Base-by-base conservation (phyloP, 1,140 invertebrate species). In the Neodiprion pinetum region DNA sequence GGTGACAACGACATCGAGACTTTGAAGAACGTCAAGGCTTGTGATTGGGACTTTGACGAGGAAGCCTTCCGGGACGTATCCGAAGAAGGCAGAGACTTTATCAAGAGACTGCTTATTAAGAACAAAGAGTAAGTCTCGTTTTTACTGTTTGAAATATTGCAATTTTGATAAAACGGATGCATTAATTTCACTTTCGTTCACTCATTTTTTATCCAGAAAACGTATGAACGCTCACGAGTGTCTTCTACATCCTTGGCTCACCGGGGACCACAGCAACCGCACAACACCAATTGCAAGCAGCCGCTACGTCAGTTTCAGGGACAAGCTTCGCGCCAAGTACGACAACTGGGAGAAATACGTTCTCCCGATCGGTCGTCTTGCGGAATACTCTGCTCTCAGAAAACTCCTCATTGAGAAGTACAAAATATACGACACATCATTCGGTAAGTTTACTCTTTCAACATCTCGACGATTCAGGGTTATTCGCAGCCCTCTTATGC, bases 1-100 rank as follows among this genome's bases (percentile, higher is more conserved):
- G 98, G 98, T 47, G 97, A 99, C 85, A 99, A 98, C 84, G 98
- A 99, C 88, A 95, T 99, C 70, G 98, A 99, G 81, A 99, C 98
- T 0, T 87, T 99, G 67, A 98, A 99, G 87, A 99, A 99, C 87
- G 98, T 99, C 0, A 98, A 98, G 87, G 95, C 96, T 28, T 99
- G 98, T 84, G 97, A 99, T 86, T 99, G 98, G 98, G 96, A 98
- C 90, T 99, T 99, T 89, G 97, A 99, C 87, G 94, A 95, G 83
- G 95, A 97, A 85, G 94, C 98, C 21, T 98, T 99, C 89, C 90
- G 93, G 7, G 93, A 94, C 80, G 96, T 99, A 69, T 99, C 98
- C 1, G 96, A 97, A 68, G 96, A 99, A 87, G 99, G 95, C 77
- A 99, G 98, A 90, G 99, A 99, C 89, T 99, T 99, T 86, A 99